Evolutionary conservation across 2,113 vertebrate genomes (phyloP), one percentile per base, ranked within the genome.

Genomic region (Falcunculus frontatus): DNA sequence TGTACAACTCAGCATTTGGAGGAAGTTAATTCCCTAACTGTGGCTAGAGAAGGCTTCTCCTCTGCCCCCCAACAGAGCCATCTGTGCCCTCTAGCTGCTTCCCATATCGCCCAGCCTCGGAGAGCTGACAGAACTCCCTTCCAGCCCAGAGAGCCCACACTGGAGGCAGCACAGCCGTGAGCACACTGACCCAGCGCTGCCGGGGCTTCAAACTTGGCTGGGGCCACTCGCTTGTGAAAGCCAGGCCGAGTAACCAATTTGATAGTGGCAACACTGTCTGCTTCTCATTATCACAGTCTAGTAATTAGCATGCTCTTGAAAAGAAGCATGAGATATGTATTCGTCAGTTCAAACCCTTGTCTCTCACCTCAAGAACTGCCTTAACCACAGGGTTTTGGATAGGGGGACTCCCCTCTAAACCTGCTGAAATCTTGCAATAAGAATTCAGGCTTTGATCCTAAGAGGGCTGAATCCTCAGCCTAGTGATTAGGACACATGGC

Each of bases 351-450:
- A 95, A 92, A 90, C 35, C 37, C 69, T 37, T 75, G 94, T 87
- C 86, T 94, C 79, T 89, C 95, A 95, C 80, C 84, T 90, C 76
- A 74, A 82, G 89, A 90, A 85, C 67, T 73, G n/a, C 63, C 39
- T 90, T 80, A 94, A 93, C 70, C 88, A 83, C 72, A 73, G 32
- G 25, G 60, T 47, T 92, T 78, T 91, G 89, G 86, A 91, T 21
- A 81, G 68, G 56, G 84, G 73, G 64, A 93, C 55, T 96, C 79
- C 75, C 53, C 69, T 90, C 39, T 55, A 86, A 87, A 70, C 93
- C 89, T 69, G 44, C 59, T 52, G 64, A 95, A 87, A 93, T 55
- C 17, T 41, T 19, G 49, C 74, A 93, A 60, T 25, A 67, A 56
- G 84, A 90, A 78, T n/a, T 78, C 52, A 90, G 64, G 42, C 52